Base-by-base conservation (phyloP, 2,113 vertebrate species). In the Leptobrachium ailaonicum region DNA sequence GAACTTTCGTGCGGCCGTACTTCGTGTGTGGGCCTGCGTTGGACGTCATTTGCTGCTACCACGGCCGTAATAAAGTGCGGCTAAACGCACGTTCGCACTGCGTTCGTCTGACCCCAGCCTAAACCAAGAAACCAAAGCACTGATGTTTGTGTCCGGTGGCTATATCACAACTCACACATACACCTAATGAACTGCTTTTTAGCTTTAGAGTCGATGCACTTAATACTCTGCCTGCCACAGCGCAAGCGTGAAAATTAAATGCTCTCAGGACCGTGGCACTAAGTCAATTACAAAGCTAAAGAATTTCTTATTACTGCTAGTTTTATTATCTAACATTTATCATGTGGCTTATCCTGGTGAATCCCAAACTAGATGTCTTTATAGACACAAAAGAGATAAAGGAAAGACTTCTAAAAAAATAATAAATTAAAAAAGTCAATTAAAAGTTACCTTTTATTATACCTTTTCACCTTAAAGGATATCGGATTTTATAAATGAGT, bases 281-380 rank as follows among this genome's bases (percentile, higher is more conserved):
- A 76, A 76, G 75, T 43, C 67, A 62, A 76, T 68, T 76, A 68
- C 75, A 53, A 68, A 14, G 64, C 62, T 50, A 56, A 76, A 54
- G 64, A 54, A 56, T 67, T 76, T 42, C 56, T 62, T 8, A 68
- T 12, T 68, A 66, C 47, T 67, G 64, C 75, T 54, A 20, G 32
- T 76, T 76, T 76, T 76, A 76, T 76, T 76, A 68, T 76, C 47
- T 76, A 54, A 68, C 75, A 76, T 76, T 76, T 68, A 44, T 76
- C 75, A 41, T 63, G 64, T 76, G 75, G 66, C 75, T 68, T 76
- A 56, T 67, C 54, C 40, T 63, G 43, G 75, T 67, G 66, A 76
- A 76, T 76, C 47, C 75, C 68, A 76, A 54, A 67, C 50, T 12
- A 45, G 68, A 76, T 68, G 47, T 76, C 75, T 76, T 76, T 56